Conservation (phyloP, 2,797 vertebrate species). For the Gallirallus australis region DNA sequence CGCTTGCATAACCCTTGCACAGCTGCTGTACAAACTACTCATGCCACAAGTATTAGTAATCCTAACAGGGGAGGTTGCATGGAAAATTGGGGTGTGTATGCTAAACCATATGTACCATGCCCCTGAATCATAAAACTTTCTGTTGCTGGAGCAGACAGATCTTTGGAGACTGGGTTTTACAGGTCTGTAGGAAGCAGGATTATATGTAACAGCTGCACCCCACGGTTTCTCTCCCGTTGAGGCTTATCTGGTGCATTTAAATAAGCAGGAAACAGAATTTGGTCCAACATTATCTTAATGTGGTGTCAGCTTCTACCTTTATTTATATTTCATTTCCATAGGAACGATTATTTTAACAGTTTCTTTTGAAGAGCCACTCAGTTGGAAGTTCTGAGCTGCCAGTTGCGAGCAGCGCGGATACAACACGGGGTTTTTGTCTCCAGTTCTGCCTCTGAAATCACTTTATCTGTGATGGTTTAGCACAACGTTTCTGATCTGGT, state of each 20-base stretch:
- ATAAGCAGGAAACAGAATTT: slow-evolving; percentile 28
- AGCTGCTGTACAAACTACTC: slow-evolving; percentile 71
- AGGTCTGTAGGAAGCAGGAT: slow-evolving; percentile 53
- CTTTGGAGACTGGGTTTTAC: slow-evolving; percentile 60
- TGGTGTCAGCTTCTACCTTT: slow-evolving; percentile 12
- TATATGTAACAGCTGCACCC: slow-evolving; percentile 55
- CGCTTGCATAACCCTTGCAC: slow-evolving; percentile 74
- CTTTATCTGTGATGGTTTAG: neutral
- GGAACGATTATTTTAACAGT: slow-evolving; percentile 45
- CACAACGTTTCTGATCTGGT: neutral
- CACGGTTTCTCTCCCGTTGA: neutral
- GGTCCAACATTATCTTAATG: slow-evolving; percentile 18
- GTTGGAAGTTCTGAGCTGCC: neutral
- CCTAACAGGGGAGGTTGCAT: slow-evolving; percentile 72
- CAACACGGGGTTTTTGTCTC: neutral
- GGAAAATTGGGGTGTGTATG: slow-evolving; percentile 74
- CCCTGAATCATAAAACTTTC: slow-evolving; percentile 66
- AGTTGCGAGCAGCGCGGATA: neutral
- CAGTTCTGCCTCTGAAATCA: slow-evolving; percentile 33
- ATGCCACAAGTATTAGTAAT: slow-evolving; percentile 76
- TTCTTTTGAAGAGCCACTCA: slow-evolving; percentile 24
- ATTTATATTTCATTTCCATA: slow-evolving; percentile 66
- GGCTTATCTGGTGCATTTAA: slow-evolving; percentile 52
- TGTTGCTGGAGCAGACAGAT: slow-evolving; percentile 45
- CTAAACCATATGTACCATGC: slow-evolving; percentile 73